phyloP scores from a whole-genome alignment of 2,888 invertebrate genomes.

The Pristionchus japonicus region DNA sequence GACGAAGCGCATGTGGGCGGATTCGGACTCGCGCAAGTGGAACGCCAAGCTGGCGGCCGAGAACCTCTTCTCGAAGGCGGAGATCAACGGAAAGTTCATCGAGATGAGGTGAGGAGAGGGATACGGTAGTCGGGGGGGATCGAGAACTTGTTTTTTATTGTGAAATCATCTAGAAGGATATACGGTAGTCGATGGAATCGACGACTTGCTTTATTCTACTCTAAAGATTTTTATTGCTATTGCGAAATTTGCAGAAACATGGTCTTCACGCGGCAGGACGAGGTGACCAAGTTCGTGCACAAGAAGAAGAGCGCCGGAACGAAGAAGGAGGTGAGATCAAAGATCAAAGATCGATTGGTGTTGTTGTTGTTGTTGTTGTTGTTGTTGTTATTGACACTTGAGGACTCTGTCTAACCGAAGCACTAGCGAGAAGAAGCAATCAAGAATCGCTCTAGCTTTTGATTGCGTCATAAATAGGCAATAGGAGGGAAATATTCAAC shows the following conservation, averaged over 20 bases:
- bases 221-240: no score
- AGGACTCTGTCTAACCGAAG: no score
- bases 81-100: background rate
- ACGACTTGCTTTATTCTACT: background rate
- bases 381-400: no score
- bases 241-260: background rate
- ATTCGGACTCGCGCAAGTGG: background rate
- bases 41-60: background rate
- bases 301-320: background rate
- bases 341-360: no score
- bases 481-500: no score
- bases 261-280: background rate
- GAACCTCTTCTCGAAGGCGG: background rate
- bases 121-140: background rate
- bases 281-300: background rate
- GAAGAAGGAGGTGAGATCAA: background rate
- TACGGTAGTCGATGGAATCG: background rate
- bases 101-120: background rate
- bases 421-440: no score
- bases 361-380: no score
- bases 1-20: background rate
- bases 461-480: no score
- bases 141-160: background rate
- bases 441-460: no score
- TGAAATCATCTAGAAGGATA: no score